Percentiles rank a stretch among this genome's conserved stretches.
Evolutionary conservation across 2,797 vertebrate genomes (phyloP).

Genomic region (Myoxocephalus aenaeus): DNA sequence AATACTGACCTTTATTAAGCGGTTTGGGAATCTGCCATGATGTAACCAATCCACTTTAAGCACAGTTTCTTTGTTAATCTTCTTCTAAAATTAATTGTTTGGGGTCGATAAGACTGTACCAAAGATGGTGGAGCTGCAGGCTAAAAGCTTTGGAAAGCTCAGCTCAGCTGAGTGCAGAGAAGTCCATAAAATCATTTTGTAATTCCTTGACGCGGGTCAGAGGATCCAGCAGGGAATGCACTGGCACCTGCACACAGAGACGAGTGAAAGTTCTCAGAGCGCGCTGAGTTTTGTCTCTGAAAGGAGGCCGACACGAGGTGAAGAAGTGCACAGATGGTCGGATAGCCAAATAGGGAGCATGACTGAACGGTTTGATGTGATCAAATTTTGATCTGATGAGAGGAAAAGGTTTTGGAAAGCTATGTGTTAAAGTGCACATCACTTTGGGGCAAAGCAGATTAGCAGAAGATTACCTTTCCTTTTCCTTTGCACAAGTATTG

Average conservation of each 20-base stretch:
- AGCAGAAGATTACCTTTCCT: slow-evolving; percentile 28
- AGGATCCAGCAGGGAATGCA: slow-evolving; percentile 43
- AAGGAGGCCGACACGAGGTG: slow-evolving; percentile 40
- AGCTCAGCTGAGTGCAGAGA: slow-evolving; percentile 22
- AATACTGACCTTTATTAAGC: slow-evolving; percentile 16
- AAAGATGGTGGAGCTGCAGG: slow-evolving; percentile 44
- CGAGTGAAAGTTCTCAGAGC: slow-evolving; percentile 37
- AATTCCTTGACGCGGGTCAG: slow-evolving; percentile 62
- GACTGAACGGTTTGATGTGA: slow-evolving; percentile 46
- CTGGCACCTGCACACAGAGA: slow-evolving; percentile 60
- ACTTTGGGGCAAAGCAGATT: slow-evolving; percentile 36
- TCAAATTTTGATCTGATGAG: slow-evolving; percentile 40
- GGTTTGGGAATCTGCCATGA: background rate
- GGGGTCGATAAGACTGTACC: slow-evolving; percentile 14
- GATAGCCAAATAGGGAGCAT: slow-evolving; percentile 41
- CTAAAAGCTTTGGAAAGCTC: slow-evolving; percentile 27
- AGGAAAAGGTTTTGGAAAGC: slow-evolving; percentile 29
- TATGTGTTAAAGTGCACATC: slow-evolving; percentile 7
- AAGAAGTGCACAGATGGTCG: slow-evolving; percentile 32
- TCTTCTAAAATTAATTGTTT: slow-evolving; percentile 11
- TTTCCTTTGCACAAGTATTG: slow-evolving; percentile 1
- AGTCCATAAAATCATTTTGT: slow-evolving; percentile 41
- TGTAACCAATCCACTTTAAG: slow-evolving; percentile 10
- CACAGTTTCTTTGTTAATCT: slow-evolving; percentile 16
- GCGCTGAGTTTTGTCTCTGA: slow-evolving; percentile 33